A percentile compares a stretch with the other conserved stretches of the same genome.
phyloP scores from a whole-genome alignment of 2,797 vertebrate species.

The Pelodytes ibericus region DNA sequence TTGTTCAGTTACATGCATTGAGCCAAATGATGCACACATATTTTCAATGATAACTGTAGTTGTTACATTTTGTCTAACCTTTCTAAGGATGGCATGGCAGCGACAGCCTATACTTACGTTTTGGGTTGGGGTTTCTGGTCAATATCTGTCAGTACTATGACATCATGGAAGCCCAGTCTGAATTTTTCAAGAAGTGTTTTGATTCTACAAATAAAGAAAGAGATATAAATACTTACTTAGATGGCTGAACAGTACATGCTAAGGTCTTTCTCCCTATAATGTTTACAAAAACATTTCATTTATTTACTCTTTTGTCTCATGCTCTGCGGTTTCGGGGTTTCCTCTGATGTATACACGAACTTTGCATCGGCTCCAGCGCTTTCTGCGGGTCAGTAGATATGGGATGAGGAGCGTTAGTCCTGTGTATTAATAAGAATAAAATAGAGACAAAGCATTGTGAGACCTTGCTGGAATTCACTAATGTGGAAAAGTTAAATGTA shows the following conservation, averaged over 20 bases:
- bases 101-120: slow-evolving; percentile 67
- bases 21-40: too few species aligned
- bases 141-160: slow-evolving; percentile 75
- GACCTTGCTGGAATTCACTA: not conserved
- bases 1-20: too few species aligned
- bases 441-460: not conserved
- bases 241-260: not conserved
- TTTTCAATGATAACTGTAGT: too few species aligned
- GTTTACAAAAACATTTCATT: not conserved
- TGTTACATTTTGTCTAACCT: too few species aligned
- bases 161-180: slow-evolving; percentile 73
- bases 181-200: slow-evolving; percentile 70
- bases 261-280: too few species aligned
- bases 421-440: slow-evolving; percentile 38
- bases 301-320: slow-evolving; percentile 70
- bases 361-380: slow-evolving; percentile 69
- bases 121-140: slow-evolving; percentile 69
- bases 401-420: slow-evolving; percentile 80
- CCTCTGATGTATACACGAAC: slow-evolving; percentile 75
- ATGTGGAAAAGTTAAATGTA: not conserved
- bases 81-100: too few species aligned
- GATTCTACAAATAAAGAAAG: slow-evolving; percentile 66
- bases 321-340: slow-evolving; percentile 69
- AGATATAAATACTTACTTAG: not conserved
- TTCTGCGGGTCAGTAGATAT: slow-evolving; percentile 75